These are phyloP conservation scores for Umimayanthus kanabou DNA, from an alignment of 92 coral and sea anemone species.

Conservation along the genomic window DNA sequence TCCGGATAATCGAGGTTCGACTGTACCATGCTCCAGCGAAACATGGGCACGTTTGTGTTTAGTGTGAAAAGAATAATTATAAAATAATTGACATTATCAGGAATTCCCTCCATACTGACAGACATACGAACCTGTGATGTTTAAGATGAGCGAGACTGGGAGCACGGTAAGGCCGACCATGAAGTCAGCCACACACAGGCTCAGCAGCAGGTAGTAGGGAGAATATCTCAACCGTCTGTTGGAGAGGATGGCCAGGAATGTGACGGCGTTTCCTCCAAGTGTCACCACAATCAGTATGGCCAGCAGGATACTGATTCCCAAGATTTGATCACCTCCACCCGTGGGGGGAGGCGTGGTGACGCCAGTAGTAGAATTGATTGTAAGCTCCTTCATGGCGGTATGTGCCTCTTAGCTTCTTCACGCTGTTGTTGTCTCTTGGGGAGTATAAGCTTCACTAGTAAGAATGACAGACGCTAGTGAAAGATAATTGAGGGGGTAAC, in stretches of 20 bases:
- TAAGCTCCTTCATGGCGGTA: not conserved
- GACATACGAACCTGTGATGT: not conserved
- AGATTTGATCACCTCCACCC: not conserved
- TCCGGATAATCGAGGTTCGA: too few relatives aligned
- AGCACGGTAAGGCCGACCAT: constrained; percentile 13
- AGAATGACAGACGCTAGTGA: not conserved
- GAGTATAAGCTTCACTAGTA: not conserved
- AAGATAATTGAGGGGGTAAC: too few relatives aligned
- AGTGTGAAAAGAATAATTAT: too few relatives aligned
- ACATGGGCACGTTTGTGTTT: too few relatives aligned
- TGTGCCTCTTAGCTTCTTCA: not conserved
- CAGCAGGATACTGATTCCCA: not conserved
- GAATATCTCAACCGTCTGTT: constrained; percentile 12
- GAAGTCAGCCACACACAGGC: constrained; percentile 29
- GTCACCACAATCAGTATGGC: not conserved
- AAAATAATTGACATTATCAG: too few relatives aligned
- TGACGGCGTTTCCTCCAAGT: constrained; percentile 5
- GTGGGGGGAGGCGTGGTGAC: not conserved
- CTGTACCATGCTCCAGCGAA: too few relatives aligned
- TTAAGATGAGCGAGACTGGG: not conserved
- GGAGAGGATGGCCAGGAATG: constrained; percentile 21
- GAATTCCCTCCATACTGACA: not conserved
- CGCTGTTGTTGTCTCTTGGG: not conserved
- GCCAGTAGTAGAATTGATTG: not conserved
- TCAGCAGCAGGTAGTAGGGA: constrained; percentile 6